These are phyloP conservation scores for Odontocerum albicorne DNA, from an alignment of 2,888 invertebrate species.

Conservation along the genomic window DNA sequence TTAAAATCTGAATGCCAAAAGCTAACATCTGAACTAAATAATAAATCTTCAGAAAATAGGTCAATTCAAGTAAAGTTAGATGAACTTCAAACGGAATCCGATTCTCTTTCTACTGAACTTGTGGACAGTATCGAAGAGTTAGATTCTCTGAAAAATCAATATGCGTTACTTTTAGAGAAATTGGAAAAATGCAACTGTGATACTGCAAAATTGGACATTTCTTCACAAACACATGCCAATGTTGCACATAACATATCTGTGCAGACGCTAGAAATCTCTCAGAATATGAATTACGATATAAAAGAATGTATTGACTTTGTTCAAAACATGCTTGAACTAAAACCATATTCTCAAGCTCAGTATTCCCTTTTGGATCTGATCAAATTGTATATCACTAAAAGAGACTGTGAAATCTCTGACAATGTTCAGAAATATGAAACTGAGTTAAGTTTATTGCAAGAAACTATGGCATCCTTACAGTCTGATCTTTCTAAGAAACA, in stretches of 20 bases:
- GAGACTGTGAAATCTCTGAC: too few relatives aligned
- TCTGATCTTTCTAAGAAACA: conserved; percentile 7
- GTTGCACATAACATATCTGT: background rate
- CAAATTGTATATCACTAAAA: background rate
- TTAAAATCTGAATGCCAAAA: background rate
- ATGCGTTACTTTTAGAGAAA: conserved; percentile 31
- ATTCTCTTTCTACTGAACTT: conserved; percentile 58
- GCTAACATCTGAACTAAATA: background rate
- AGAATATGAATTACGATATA: too few relatives aligned
- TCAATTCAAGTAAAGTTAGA: conserved; percentile 18
- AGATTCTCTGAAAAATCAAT: conserved; percentile 47
- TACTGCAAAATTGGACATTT: background rate
- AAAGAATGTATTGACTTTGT: background rate
- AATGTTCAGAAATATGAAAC: background rate
- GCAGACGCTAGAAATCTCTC: too few relatives aligned
- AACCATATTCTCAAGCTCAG: background rate
- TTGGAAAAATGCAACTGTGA: background rate
- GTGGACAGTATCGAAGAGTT: conserved; percentile 61
- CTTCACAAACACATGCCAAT: background rate
- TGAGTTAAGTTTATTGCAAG: background rate
- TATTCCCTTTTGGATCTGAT: background rate
- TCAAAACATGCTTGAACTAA: background rate
- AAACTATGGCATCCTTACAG: conserved; percentile 1
- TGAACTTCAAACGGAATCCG: conserved; percentile 55
- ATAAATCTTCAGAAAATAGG: conserved; percentile 5